Percentiles rank a stretch among this genome's conserved stretches.
Conservation (phyloP, 2,113 vertebrate genomes). For the Xyliphius kryptos region DNA sequence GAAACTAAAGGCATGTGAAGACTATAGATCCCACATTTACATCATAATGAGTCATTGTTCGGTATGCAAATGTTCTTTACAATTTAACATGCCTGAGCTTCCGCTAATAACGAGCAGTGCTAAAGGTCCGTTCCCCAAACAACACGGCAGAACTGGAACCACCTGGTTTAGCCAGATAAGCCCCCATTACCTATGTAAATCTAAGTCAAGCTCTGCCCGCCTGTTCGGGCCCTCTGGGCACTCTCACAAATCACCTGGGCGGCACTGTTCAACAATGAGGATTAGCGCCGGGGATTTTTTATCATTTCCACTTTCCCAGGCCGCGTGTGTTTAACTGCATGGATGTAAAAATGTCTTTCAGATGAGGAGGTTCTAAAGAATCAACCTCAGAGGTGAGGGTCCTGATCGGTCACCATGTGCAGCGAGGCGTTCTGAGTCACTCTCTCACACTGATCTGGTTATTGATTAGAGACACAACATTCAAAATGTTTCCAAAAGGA, state of each 20-base stretch:
- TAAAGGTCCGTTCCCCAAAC: slow-evolving; percentile 23
- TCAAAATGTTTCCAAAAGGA: too few relatives aligned
- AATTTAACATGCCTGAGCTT: slow-evolving; percentile 39
- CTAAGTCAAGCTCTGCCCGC: slow-evolving; percentile 21
- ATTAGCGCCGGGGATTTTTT: slow-evolving; percentile 13
- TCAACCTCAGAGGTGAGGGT: too few relatives aligned
- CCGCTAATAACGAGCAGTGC: slow-evolving; percentile 39
- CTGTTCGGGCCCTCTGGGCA: slow-evolving; percentile 25
- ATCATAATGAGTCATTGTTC: slow-evolving; percentile 45
- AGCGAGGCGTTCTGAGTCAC: too few relatives aligned
- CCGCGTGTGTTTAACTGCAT: slow-evolving; percentile 1
- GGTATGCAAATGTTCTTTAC: slow-evolving; percentile 38
- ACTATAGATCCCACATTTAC: slow-evolving; percentile 32
- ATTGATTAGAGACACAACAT: too few relatives aligned
- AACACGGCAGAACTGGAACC: slow-evolving; percentile 2
- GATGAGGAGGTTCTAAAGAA: too few relatives aligned
- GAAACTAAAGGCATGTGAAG: slow-evolving; percentile 17
- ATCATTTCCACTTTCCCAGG: neutral
- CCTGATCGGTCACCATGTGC: too few relatives aligned
- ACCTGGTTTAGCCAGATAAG: slow-evolving; percentile 36
- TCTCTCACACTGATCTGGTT: too few relatives aligned
- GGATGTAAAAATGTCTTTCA: neutral
- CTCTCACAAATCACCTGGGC: slow-evolving; percentile 32
- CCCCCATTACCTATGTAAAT: slow-evolving; percentile 33
- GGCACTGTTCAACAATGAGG: slow-evolving; percentile 8